phyloP scores from a whole-genome alignment of 2,888 invertebrate genomes.

The Tanypteryx hageni region DNA sequence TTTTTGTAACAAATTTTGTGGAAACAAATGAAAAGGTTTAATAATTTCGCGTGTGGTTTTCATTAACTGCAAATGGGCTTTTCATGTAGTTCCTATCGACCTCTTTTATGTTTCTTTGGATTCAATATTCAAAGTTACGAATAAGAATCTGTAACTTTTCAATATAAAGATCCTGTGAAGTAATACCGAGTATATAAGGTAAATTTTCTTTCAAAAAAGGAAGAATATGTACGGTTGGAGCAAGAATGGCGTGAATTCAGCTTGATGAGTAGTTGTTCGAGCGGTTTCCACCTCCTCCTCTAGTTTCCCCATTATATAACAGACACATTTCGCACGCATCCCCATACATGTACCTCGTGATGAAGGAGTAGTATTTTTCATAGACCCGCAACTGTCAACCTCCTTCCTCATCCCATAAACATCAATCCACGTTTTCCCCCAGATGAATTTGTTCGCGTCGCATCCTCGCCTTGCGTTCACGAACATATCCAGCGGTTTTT shows the following conservation, averaged over 20 bases:
- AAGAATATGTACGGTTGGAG: too few species aligned
- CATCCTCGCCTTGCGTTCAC: not conserved
- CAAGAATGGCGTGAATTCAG: not conserved
- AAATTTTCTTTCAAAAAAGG: too few species aligned
- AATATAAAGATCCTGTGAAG: too few species aligned
- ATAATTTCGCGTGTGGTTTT: too few species aligned
- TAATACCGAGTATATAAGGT: too few species aligned
- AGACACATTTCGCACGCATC: not conserved
- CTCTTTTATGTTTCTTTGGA: too few species aligned
- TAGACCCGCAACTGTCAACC: not conserved
- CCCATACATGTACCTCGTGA: not conserved
- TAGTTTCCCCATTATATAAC: not conserved
- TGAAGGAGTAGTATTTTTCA: not conserved
- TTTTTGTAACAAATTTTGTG: too few species aligned
- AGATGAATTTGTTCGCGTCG: conserved; percentile 6
- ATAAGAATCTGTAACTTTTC: too few species aligned
- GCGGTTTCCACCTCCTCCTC: not conserved
- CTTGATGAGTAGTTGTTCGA: not conserved
- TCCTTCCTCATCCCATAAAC: conserved; percentile 11
- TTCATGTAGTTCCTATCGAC: too few species aligned
- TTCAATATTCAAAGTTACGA: too few species aligned
- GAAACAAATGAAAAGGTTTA: too few species aligned
- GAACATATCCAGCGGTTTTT: not conserved
- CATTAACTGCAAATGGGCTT: too few species aligned
- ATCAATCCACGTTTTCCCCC: conserved; percentile 6